These are phyloP conservation scores for Cerastoderma edule DNA, from an alignment of 2,888 invertebrate species.

Conservation along the genomic window DNA sequence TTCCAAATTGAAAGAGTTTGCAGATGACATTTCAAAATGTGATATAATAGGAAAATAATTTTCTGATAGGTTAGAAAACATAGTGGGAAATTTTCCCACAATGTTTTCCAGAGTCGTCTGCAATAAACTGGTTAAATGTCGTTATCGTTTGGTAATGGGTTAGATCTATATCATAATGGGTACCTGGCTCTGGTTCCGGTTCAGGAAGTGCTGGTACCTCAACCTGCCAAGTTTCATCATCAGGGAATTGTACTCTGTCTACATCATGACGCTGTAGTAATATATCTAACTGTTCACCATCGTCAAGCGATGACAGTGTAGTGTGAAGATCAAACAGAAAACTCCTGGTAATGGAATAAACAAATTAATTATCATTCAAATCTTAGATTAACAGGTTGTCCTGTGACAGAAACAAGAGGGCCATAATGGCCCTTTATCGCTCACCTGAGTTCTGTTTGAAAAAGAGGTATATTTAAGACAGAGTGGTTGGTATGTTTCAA, in stretches of 20 bases:
- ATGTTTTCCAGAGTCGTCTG: background rate
- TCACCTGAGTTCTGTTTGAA: no score
- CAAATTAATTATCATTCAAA: no score
- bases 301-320: constrained; percentile 22
- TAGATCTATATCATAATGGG: background rate
- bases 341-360: constrained; percentile 40
- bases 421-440: no score
- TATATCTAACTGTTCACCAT: constrained; percentile 38
- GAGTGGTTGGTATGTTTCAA: no score
- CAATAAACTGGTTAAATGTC: background rate
- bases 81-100: background rate
- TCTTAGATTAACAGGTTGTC: no score
- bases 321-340: constrained; percentile 48
- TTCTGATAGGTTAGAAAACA: no score
- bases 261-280: constrained; percentile 53
- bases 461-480: no score
- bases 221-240: constrained; percentile 47
- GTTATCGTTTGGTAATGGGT: background rate
- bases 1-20: background rate
- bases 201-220: constrained; percentile 40
- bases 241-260: constrained; percentile 30
- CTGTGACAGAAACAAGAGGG: no score
- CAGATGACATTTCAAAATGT: background rate
- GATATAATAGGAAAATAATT: background rate
- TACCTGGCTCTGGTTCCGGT: constrained; percentile 35